Conservation (phyloP, 2,888 invertebrate species). For the Druceiella hillmani region DNA sequence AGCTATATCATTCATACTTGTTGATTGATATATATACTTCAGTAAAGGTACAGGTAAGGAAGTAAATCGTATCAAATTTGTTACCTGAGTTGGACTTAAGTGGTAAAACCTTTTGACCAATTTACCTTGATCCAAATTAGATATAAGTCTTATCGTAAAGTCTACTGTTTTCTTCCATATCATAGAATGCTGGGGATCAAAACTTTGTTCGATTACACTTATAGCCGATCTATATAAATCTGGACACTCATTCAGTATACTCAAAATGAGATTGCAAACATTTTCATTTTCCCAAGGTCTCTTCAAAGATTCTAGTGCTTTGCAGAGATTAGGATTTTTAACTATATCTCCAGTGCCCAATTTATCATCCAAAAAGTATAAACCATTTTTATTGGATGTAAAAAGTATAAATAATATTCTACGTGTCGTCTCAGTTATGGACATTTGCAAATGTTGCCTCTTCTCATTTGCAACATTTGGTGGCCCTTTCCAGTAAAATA, state of each 20-base stretch:
- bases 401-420: slow-evolving; percentile 68
- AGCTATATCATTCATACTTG: slow-evolving; percentile 34
- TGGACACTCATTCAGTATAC: slow-evolving; percentile 63
- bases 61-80: slow-evolving; percentile 45
- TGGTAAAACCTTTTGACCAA: slow-evolving; percentile 43
- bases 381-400: slow-evolving; percentile 70
- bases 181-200: slow-evolving; percentile 54
- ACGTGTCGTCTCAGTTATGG: slow-evolving; percentile 56
- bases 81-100: slow-evolving; percentile 47
- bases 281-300: slow-evolving; percentile 64
- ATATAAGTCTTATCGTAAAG: slow-evolving; percentile 43
- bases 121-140: slow-evolving; percentile 43
- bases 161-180: slow-evolving; percentile 48
- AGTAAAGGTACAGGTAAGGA: slow-evolving; percentile 46
- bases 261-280: slow-evolving; percentile 56
- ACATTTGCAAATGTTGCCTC: slow-evolving; percentile 32
- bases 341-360: slow-evolving; percentile 55
- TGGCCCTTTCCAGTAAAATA: slow-evolving; percentile 74
- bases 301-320: slow-evolving; percentile 59
- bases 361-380: slow-evolving; percentile 67
- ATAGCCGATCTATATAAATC: slow-evolving; percentile 64
- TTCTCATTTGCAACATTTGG: slow-evolving; percentile 38
- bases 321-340: slow-evolving; percentile 56
- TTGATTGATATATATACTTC: slow-evolving; percentile 37
- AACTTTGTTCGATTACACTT: slow-evolving; percentile 50